These are phyloP conservation scores for Cebus imitator DNA, from an alignment of 2,113 vertebrate genomes.

Conservation along the genomic window DNA sequence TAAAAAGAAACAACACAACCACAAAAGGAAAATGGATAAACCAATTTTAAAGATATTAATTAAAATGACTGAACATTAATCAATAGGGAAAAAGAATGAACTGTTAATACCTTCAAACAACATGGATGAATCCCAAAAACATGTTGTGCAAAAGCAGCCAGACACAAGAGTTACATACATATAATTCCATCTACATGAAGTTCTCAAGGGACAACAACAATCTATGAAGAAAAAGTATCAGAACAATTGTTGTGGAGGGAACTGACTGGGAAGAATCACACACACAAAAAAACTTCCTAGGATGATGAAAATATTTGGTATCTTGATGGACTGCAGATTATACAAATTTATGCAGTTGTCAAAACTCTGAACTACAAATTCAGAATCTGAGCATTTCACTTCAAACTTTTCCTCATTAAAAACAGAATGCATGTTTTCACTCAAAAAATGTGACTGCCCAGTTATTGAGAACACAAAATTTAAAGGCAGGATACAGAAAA, in stretches of 20 bases:
- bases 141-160: conserved; percentile 1
- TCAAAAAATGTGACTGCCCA: conserved; percentile 15
- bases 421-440: neutral
- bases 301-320: neutral
- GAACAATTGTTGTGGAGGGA: neutral
- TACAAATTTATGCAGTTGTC: neutral
- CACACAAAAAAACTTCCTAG: neutral
- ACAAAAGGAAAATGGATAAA: neutral
- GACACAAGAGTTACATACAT: neutral
- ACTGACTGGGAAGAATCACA: conserved; percentile 29
- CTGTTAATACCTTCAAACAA: neutral
- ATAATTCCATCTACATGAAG: neutral
- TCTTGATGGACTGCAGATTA: neutral
- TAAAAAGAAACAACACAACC: conserved; percentile 12
- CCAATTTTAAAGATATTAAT: neutral
- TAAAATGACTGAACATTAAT: neutral
- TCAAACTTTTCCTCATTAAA: neutral
- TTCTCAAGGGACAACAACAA: neutral
- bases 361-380: conserved; percentile 39
- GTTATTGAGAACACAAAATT: neutral
- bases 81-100: conserved; percentile 29
- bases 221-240: neutral
- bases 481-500: neutral
- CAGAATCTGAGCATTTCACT: neutral
- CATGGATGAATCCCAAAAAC: conserved; percentile 25